Evolutionary conservation across 1,140 invertebrate species (phyloP).

Genomic region (Epicauta chinensis): DNA sequence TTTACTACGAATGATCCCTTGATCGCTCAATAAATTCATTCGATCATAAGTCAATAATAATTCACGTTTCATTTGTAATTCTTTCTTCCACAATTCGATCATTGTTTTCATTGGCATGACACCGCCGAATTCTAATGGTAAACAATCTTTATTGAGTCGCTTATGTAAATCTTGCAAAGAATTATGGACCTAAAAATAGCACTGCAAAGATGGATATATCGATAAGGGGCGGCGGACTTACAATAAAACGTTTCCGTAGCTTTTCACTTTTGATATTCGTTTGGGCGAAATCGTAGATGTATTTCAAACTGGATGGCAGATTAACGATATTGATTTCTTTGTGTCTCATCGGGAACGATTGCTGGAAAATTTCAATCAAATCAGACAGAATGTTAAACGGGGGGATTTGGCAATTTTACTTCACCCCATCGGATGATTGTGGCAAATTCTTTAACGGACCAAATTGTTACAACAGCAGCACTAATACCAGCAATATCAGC

Average conservation of each 20-base stretch:
- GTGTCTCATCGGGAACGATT: constrained; percentile 70
- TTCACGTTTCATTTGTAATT: constrained; percentile 51
- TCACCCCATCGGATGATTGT: constrained; percentile 63
- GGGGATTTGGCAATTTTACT: constrained; percentile 39
- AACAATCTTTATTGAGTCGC: constrained; percentile 55
- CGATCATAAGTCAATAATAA: constrained; percentile 54
- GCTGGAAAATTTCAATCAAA: constrained; percentile 46
- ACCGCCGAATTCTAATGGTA: constrained; percentile 74
- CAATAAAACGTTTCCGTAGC: constrained; percentile 56
- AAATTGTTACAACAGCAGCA: constrained; percentile 55
- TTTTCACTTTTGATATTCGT: constrained; percentile 59
- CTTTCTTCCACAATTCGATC: constrained; percentile 64
- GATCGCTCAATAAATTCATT: constrained; percentile 50
- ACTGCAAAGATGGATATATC: constrained; percentile 9
- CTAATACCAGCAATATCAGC: constrained; percentile 54
- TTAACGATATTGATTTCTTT: constrained; percentile 68
- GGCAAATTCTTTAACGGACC: constrained; percentile 61
- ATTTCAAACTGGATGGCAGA: constrained; percentile 58
- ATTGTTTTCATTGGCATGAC: constrained; percentile 65
- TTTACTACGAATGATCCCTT: constrained; percentile 56
- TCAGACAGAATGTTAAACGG: neutral
- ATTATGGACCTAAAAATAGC: constrained; percentile 59
- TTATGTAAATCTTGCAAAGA: constrained; percentile 57
- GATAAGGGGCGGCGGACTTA: constrained; percentile 40
- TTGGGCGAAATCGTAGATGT: constrained; percentile 64